These are phyloP conservation scores for Falco punctatus DNA, from an alignment of 2,113 vertebrate genomes.

Conservation along the genomic window DNA sequence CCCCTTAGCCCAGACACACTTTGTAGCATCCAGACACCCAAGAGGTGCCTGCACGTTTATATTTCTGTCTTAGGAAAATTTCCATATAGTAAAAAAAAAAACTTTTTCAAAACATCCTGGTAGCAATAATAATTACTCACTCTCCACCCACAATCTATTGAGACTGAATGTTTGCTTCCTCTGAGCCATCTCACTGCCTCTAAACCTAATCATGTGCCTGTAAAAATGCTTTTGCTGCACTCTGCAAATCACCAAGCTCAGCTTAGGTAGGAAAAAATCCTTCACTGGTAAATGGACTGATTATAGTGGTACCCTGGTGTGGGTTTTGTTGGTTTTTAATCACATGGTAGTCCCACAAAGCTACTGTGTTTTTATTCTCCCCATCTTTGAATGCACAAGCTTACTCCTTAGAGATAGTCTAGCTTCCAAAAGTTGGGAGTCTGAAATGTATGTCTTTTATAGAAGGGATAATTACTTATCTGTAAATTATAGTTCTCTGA, in stretches of 20 bases:
- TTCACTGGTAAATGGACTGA: background rate
- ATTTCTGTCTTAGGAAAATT: background rate
- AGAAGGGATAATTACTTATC: background rate
- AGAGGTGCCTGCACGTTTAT: background rate
- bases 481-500: slow-evolving; percentile 15
- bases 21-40: background rate
- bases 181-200: background rate
- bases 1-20: background rate
- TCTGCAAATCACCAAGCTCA: slow-evolving; percentile 1
- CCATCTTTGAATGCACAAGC: background rate
- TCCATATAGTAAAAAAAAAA: background rate
- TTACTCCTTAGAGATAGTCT: background rate
- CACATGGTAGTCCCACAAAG: background rate
- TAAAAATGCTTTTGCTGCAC: background rate
- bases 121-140: background rate
- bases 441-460: background rate
- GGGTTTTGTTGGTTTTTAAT: background rate
- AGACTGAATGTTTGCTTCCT: slow-evolving; percentile 25
- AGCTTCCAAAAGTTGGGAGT: background rate
- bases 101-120: background rate
- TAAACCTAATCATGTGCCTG: background rate
- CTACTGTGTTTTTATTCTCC: background rate
- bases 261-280: background rate
- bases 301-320: background rate
- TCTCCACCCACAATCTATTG: background rate